Evolutionary conservation across 2,888 invertebrate genomes (phyloP), one percentile per base, ranked within the genome.

Genomic region (Antheraea yamamai): DNA sequence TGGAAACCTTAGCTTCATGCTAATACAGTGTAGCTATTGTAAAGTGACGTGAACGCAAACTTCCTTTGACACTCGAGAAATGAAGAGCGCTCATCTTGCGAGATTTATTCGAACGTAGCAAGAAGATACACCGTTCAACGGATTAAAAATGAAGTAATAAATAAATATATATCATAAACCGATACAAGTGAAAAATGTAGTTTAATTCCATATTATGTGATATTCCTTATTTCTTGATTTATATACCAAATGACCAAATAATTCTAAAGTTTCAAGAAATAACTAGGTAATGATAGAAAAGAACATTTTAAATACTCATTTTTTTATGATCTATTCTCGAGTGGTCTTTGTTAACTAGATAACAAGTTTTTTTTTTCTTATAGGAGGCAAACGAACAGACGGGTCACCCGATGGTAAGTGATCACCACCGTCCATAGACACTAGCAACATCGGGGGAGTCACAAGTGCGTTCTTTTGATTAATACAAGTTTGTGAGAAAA

Each of bases 11-110:
- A 79, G 79, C 79, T 86, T 83, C 86, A 87, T 88, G 88, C 84
- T 89, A 89, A 89, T 89, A 86, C 79, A 83, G 82, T 83, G 83
- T 83, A 85, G 84, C 83, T 81, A 83, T 82, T 82, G 79, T 77
- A 84, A 86, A 87, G 85, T 87, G 89, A 89, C 86, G 87, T 86
- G 82, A 85, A 86, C 83, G 84, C 85, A 88, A 89, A 89, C 89
- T 88, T 87, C 87, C 88, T 87, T 88, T 88, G 87, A 88, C 88
- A 87, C 86, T 88, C 85, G 80, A 82, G 85, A 85, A 81, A 82
- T 79, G 78, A 77, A 68, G 74, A 72, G 72, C 55, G 73, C 83
- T 85, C 80, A 79, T 81, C 82, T 81, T 86, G 82, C 81, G 85
- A 83, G 84, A 84, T 81, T 85, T 85, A 77, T 81, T 82, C 79